Percentiles rank a stretch among this genome's conserved stretches.
These are phyloP conservation scores for Cryptocheilus praepositus DNA, from an alignment of 2,888 invertebrate genomes.

Conservation along the genomic window DNA sequence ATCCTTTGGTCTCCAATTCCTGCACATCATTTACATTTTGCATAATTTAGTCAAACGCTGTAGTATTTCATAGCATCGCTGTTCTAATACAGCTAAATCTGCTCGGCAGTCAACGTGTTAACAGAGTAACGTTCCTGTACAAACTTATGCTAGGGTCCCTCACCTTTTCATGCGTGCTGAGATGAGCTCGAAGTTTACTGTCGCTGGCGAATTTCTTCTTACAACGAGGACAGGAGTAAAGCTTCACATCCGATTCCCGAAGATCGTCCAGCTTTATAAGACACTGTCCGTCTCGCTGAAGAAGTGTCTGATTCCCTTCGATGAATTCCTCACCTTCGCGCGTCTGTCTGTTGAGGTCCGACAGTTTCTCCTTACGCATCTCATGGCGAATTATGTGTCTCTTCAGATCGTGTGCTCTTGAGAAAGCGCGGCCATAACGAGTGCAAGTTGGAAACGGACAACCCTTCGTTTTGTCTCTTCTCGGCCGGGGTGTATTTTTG, in stretches of 20 bases:
- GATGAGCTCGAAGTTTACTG: slow-evolving; percentile 65
- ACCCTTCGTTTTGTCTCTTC: slow-evolving; percentile 67
- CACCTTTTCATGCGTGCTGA: slow-evolving; percentile 66
- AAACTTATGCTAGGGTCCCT: background rate
- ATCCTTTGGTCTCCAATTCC: too few species aligned
- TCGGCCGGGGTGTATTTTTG: slow-evolving; percentile 17
- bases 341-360: slow-evolving; percentile 34
- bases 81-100: too few species aligned
- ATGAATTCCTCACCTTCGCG: slow-evolving; percentile 54
- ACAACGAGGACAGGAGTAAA: slow-evolving; percentile 66
- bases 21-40: too few species aligned
- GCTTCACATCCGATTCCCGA: slow-evolving; percentile 15
- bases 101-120: too few species aligned
- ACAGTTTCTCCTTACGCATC: slow-evolving; percentile 64
- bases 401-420: slow-evolving; percentile 70
- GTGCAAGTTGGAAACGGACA: slow-evolving; percentile 70
- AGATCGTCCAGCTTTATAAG: slow-evolving; percentile 21
- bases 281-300: slow-evolving; percentile 31
- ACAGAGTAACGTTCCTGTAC: background rate
- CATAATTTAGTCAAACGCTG: too few species aligned
- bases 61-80: too few species aligned
- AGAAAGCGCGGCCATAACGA: slow-evolving; percentile 69
- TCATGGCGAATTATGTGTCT: slow-evolving; percentile 70
- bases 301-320: slow-evolving; percentile 33
- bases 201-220: slow-evolving; percentile 68